phyloP scores from a whole-genome alignment of 2,113 vertebrate genomes.

The Mesocricetus auratus region DNA sequence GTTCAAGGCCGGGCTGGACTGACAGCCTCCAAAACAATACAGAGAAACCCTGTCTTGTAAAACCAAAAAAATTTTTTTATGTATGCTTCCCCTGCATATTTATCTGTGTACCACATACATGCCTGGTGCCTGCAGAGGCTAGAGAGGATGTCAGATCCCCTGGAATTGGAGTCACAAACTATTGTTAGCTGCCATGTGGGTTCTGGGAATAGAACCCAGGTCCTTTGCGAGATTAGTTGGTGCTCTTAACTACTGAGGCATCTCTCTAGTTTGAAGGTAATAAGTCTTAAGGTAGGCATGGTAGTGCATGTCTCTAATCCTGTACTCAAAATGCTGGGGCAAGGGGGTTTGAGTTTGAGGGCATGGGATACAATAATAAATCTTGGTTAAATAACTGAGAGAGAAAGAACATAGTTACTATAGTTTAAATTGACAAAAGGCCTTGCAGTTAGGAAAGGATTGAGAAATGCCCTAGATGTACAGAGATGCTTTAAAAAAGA shows the following conservation, averaged over 20 bases:
- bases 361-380: background rate
- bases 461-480: background rate
- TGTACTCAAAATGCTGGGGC: no score
- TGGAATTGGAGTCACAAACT: background rate
- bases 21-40: no score
- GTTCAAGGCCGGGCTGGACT: no score
- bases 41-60: no score
- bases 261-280: background rate
- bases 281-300: background rate
- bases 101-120: background rate
- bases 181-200: background rate
- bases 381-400: conserved; percentile 28
- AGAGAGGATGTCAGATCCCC: background rate
- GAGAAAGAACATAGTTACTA: conserved; percentile 10
- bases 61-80: no score
- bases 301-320: background rate
- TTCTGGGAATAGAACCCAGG: background rate
- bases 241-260: background rate
- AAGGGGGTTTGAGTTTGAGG: background rate
- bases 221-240: background rate
- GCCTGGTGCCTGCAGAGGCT: background rate
- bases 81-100: background rate
- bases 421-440: conserved; percentile 10
- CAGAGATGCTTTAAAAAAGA: background rate
- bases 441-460: background rate